These are phyloP conservation scores for Microctenopoma lineatum DNA, from an alignment of 2,797 vertebrate genomes.

Conservation along the genomic window DNA sequence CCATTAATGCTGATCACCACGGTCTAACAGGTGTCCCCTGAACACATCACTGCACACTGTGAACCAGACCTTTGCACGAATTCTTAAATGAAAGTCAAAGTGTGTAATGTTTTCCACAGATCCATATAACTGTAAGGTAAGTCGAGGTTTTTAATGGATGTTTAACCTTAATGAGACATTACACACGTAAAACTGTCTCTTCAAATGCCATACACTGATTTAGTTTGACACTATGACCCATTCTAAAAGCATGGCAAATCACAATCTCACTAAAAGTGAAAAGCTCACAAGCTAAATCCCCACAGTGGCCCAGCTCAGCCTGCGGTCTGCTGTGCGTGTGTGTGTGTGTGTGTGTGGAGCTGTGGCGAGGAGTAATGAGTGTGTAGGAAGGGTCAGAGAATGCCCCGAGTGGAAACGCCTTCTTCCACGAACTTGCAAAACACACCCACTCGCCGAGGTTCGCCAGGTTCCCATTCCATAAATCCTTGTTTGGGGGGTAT, in stretches of 20 bases:
- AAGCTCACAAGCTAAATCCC: slow-evolving; percentile 23
- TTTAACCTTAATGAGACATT: slow-evolving; percentile 9
- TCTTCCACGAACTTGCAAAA: slow-evolving; percentile 43
- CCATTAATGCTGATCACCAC: neutral
- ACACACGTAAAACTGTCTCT: slow-evolving; percentile 10
- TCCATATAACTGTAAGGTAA: slow-evolving; percentile 6
- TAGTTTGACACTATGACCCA: slow-evolving; percentile 33
- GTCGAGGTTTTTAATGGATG: neutral
- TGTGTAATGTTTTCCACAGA: neutral
- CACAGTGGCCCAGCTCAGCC: slow-evolving; percentile 14
- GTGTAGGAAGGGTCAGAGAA: slow-evolving; percentile 45
- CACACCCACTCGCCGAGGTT: slow-evolving; percentile 44
- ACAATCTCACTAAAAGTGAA: slow-evolving; percentile 16
- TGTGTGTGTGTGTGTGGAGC: slow-evolving; percentile 24
- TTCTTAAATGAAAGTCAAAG: slow-evolving; percentile 9
- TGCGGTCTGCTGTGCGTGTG: slow-evolving; percentile 26
- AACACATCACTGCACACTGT: neutral
- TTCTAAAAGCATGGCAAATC: slow-evolving; percentile 21
- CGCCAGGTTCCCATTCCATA: slow-evolving; percentile 61
- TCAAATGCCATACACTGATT: slow-evolving; percentile 4
- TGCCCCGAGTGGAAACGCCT: slow-evolving; percentile 35
- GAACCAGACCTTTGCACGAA: slow-evolving; percentile 7
- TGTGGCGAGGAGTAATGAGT: slow-evolving; percentile 44
- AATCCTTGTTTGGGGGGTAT: slow-evolving; percentile 62
- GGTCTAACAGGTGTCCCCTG: neutral